Evolutionary conservation across 35 echinoderm and acorn worm species (phyloP), one percentile per base, ranked within the genome.

Genomic region (Lytechinus variegatus): DNA sequence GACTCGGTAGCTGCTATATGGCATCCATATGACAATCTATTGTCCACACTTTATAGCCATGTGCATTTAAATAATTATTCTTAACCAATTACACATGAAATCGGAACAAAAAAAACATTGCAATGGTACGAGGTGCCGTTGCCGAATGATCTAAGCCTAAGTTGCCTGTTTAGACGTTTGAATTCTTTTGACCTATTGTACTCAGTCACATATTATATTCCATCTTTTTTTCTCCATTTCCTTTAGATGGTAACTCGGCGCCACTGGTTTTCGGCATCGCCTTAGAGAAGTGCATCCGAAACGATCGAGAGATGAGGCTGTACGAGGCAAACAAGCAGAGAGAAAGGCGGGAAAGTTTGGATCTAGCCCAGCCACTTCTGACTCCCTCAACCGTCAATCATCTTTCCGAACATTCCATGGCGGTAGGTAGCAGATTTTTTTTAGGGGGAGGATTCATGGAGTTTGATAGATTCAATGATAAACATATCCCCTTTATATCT

Each of bases 191-290:
- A 44, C 33, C 33, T 44, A 44, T 44, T 44, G 0, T 44, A 0
- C 16, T 60, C n/a, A n/a, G 61, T 72, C 14, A 79, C 66, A 79
- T 24, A 79, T 7, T 79, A 27, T 79, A 24, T 24, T 24, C 6
- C n/a, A 24, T 24, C 4, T 79, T 1, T 79, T 79, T 4, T 94
- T 53, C 9, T 16, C 33, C 9, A 5, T 92, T 91, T 95, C 19
- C 29, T 54, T 14, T 61, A 97, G 97, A 97, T 92, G 61, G 94
- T 8, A 87, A 87, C 91, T 93, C 95, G 27, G 54, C 51, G 5
- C 96, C 96, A 58, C 71, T 97, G 54, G 95, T 97, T 33, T 97
- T 97, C 92, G 97, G 95, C n/a, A 97, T 97, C 86, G 72, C 97
- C 16, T 24, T 97, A 28, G 97, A 97, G 94, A 96, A 97, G 92